Evolutionary conservation across 2,888 invertebrate genomes (phyloP), one percentile per base, ranked within the genome.

Genomic region (Pandemis cinnamomeana): DNA sequence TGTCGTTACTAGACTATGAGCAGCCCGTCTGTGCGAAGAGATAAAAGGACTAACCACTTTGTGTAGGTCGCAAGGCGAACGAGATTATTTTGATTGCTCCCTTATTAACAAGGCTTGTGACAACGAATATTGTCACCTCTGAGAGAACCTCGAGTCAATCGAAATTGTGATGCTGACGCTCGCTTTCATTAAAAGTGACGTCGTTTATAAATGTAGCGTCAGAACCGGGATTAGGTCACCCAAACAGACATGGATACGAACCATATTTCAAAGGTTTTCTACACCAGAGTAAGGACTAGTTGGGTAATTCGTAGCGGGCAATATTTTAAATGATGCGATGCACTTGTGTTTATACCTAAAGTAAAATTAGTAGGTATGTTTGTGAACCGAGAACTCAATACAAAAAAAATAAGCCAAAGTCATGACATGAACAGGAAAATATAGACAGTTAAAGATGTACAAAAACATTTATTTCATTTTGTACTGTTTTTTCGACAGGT

Each of bases 1-100:
- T 71, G 74, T 71, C 20, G 6, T 10, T 10, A 20, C 2, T 36
- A 15, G 15, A 67, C 44, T 67, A 48, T n/a, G 51, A 20, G n/a
- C 61, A 61, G 61, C 61, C 44, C 80, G 84, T 77, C 85, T 85
- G 86, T 76, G 75, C 76, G 72, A 67, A 41, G 77, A 84, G 86
- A 88, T 86, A 87, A 84, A 83, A 80, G 78, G 78, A 77, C 80
- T 80, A 77, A 73, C 60, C 72, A 71, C 76, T 76, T 78, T 80
- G 82, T 80, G 77, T 78, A 75, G 78, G 77, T 75, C 71, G 77
- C 80, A 78, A 83, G 78, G 81, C 83, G 79, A 81, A 75, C 78
- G 77, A 81, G 79, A 82, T 86, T 84, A 85, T 84, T 80, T 79
- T 78, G 78, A 86, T 84, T 82, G 80, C 78, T 76, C 76, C 80